Evolutionary conservation across 2,797 vertebrate genomes (phyloP).

Genomic region (Crenichthys baileyi): DNA sequence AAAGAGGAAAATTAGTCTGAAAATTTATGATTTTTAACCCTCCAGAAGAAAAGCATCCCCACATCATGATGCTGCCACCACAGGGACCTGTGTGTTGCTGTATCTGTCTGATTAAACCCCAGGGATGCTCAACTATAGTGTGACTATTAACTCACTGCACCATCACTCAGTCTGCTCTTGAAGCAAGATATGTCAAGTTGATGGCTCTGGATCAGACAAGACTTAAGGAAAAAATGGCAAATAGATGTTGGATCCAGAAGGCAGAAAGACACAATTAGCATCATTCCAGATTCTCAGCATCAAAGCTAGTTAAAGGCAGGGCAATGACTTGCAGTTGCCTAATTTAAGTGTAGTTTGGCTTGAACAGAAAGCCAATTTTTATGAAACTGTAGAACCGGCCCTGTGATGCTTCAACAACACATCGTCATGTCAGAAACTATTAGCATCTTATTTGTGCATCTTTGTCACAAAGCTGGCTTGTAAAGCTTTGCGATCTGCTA

Average conservation of each 20-base stretch:
- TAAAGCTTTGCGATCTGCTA: neutral
- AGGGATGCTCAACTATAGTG: constrained; percentile 60
- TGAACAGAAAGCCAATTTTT: constrained; percentile 43
- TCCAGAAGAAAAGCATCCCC: neutral
- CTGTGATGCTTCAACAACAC: constrained; percentile 3
- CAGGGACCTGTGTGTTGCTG: constrained; percentile 37
- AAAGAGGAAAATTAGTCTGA: neutral
- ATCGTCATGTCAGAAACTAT: neutral
- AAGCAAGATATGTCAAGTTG: constrained; percentile 69
- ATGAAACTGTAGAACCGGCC: constrained; percentile 38
- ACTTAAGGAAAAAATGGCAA: constrained; percentile 22
- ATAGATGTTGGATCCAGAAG: constrained; percentile 37
- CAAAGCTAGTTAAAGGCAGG: constrained; percentile 55
- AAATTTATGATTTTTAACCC: neutral
- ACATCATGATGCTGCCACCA: neutral
- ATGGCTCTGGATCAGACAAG: constrained; percentile 48
- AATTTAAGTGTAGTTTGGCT: constrained; percentile 32
- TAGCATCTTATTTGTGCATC: constrained; percentile 33
- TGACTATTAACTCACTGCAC: constrained; percentile 74
- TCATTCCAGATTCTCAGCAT: constrained; percentile 55
- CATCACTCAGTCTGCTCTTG: constrained; percentile 58
- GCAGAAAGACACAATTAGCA: constrained; percentile 58
- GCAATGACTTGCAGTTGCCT: constrained; percentile 24
- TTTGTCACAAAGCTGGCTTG: neutral
- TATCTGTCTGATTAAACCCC: constrained; percentile 57